Evolutionary conservation across 2,113 vertebrate genomes (phyloP).

Genomic region (Spea multiplicata): DNA sequence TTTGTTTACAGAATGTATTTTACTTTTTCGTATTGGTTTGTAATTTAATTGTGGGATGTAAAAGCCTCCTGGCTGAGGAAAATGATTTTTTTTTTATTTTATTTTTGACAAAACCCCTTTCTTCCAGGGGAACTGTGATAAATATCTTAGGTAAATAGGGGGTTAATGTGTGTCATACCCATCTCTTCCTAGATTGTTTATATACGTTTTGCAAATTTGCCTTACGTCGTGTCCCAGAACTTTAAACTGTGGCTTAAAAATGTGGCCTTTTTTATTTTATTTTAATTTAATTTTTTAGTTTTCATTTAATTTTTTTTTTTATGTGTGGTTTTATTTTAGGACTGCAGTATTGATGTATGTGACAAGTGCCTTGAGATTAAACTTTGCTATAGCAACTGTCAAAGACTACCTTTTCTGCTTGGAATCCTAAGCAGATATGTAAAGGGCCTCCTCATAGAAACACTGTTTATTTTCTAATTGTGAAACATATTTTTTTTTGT

Average conservation of each 20-base stretch:
- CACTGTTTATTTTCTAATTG: slow-evolving; percentile 65
- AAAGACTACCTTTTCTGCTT: slow-evolving; percentile 68
- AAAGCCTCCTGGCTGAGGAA: slow-evolving; percentile 66
- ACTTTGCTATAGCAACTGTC: slow-evolving; percentile 73
- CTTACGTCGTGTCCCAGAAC: slow-evolving; percentile 54
- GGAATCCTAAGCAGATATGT: slow-evolving; percentile 59
- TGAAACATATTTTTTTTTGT: slow-evolving; percentile 65
- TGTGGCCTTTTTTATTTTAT: slow-evolving; percentile 79
- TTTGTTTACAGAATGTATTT: slow-evolving; percentile 75
- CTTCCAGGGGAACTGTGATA: neutral
- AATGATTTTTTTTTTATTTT: slow-evolving; percentile 57
- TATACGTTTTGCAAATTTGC: slow-evolving; percentile 46
- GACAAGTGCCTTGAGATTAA: slow-evolving; percentile 94
- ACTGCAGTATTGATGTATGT: slow-evolving; percentile 79
- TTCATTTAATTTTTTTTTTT: slow-evolving; percentile 64
- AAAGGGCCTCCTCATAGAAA: slow-evolving; percentile 54
- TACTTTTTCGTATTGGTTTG: slow-evolving; percentile 74
- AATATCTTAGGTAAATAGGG: neutral
- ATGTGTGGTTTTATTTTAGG: slow-evolving; percentile 60
- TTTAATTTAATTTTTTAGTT: slow-evolving; percentile 53
- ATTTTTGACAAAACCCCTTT: slow-evolving; percentile 8
- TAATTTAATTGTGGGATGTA: slow-evolving; percentile 64
- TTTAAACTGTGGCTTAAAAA: slow-evolving; percentile 76
- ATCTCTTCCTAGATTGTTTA: no score
- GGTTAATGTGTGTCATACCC: no score